Evolutionary conservation across 2,888 invertebrate species (phyloP), one percentile per base, ranked within the genome.

Genomic region (Amiota mariae): DNA sequence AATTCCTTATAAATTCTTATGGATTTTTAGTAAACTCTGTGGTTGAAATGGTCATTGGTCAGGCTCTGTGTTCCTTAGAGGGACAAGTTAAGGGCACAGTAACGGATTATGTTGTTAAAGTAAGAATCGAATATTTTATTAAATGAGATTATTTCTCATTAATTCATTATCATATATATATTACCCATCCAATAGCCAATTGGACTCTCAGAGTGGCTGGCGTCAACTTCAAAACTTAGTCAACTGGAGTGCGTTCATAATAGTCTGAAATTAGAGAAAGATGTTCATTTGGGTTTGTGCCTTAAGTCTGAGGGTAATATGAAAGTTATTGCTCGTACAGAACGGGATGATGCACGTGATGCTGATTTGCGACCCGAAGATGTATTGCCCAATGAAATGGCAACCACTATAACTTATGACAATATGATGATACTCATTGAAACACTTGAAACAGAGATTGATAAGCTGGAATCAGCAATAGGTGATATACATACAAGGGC

Each of bases 241-340:
- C 97, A 97, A 88, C 96, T 98, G 89, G 97, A 97, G 88, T 98
- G 98, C 88, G 95, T 98, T 72, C 97, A 98, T 84, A 94, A 95
- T 84, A 98, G 98, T 88, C 94, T 98, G 74, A 97, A 98, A 86
- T 90, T 98, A 85, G 98, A 98, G 88, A 94, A 95, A 87, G 98
- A 98, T 89, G 95, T 97, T 2, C 91, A 93, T 54, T 88, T 96
- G 76, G 93, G 92, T 70, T 88, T 94, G 1, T 92, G 93, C 76
- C 92, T 93, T 57, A 94, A 95, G 80, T 91, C 91, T 49, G 92
- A 93, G 78, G 92, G 93, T 72, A 93, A 94, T 77, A 92, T 93
- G 78, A 90, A 92, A 85, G 93, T 94, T 0, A 93, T 95, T 80
- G 94, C 95, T 0, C 91, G 98, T 87, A 95, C 95, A 0, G 95